Percentiles rank a stretch among this genome's conserved stretches.
These are phyloP conservation scores for Philopedon plagiatum DNA, from an alignment of 2,888 invertebrate genomes.

Conservation along the genomic window DNA sequence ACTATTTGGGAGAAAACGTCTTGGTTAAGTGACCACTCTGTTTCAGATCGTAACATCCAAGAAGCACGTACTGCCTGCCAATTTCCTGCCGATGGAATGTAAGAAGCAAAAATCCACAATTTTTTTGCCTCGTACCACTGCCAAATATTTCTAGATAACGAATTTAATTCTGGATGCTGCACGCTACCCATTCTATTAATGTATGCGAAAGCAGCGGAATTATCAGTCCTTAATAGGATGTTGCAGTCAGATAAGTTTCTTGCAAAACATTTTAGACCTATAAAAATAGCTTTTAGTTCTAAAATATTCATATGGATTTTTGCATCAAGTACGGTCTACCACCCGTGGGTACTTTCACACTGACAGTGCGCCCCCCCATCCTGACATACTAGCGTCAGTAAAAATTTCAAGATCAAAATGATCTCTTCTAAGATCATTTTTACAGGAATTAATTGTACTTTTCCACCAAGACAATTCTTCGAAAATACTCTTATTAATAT, in stretches of 20 bases:
- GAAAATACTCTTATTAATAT: not conserved
- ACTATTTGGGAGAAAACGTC: not conserved
- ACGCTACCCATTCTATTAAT: not conserved
- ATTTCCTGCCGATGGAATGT: not conserved
- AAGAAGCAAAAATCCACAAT: not conserved
- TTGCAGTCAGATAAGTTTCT: not conserved
- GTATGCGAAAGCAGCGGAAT: not conserved
- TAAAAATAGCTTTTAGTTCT: constrained; percentile 19
- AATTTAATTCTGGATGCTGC: not conserved
- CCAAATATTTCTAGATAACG: not conserved
- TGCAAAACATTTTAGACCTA: constrained; percentile 1
- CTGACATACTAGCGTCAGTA: not conserved
- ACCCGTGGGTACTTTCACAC: constrained; percentile 3
- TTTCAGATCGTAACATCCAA: not conserved
- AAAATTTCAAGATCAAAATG: not conserved
- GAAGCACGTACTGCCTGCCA: not conserved
- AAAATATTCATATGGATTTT: constrained; percentile 15
- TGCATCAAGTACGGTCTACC: constrained; percentile 5
- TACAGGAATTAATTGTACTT: not conserved
- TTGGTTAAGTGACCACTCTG: not conserved
- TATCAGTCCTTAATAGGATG: constrained; percentile 7
- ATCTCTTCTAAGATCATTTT: not conserved
- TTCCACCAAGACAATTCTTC: not conserved
- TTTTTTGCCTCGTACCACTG: not conserved
- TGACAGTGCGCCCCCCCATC: not conserved